These are phyloP conservation scores for Alfaro cultratus DNA, from an alignment of 2,797 vertebrate genomes.

Conservation along the genomic window DNA sequence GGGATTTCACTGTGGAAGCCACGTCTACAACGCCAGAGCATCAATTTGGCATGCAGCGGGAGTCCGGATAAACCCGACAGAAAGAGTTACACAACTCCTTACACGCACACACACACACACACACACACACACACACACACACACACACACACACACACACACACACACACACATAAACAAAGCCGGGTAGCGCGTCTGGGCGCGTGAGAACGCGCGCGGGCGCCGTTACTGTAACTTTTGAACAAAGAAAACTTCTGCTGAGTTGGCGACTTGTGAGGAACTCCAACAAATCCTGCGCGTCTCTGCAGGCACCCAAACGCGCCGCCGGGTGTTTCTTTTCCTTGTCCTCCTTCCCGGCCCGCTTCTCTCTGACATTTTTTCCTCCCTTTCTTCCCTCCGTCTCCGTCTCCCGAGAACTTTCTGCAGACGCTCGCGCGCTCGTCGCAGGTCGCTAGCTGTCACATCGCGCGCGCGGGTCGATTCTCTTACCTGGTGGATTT, in stretches of 20 bases:
- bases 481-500: conserved; percentile 69
- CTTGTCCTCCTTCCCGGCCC: background rate
- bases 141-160: background rate
- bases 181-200: background rate
- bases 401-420: background rate
- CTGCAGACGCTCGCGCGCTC: background rate
- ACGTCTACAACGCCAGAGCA: conserved; percentile 70
- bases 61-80: conserved; percentile 25
- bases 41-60: conserved; percentile 55
- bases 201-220: conserved; percentile 10
- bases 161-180: background rate
- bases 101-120: background rate
- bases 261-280: conserved; percentile 58
- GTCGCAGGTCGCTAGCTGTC: conserved; percentile 30
- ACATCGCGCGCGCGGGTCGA: conserved; percentile 20
- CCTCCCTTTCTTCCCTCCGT: background rate
- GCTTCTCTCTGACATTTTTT: background rate
- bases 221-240: background rate
- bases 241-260: conserved; percentile 37
- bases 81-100: conserved; percentile 1
- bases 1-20: conserved; percentile 53
- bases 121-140: background rate
- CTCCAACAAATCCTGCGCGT: conserved; percentile 39
- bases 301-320: conserved; percentile 38
- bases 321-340: conserved; percentile 31